Evolutionary conservation across 2,113 vertebrate genomes (phyloP).

Genomic region (Hoplias malabaricus): DNA sequence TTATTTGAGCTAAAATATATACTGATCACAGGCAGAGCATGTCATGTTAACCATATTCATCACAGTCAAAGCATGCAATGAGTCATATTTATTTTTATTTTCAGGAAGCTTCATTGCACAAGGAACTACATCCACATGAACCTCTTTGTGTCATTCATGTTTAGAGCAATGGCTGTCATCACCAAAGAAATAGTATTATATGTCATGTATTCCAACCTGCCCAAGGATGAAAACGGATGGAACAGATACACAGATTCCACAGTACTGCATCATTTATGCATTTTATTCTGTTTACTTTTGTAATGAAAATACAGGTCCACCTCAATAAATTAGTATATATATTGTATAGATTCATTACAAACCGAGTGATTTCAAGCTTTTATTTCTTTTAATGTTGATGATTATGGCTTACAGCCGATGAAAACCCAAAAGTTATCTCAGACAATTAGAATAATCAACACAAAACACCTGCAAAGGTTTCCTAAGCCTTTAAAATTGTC

Average conservation of each 20-base stretch:
- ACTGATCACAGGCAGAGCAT: conserved; percentile 2
- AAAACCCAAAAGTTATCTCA: too few species aligned
- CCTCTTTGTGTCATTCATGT: conserved; percentile 90
- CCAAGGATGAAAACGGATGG: conserved; percentile 82
- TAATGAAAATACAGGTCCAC: too few species aligned
- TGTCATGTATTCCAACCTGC: conserved; percentile 75
- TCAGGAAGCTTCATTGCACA: conserved; percentile 94
- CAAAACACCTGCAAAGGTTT: too few species aligned
- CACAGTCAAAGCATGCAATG: background rate
- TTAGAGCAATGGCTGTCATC: conserved; percentile 82
- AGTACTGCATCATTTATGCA: conserved; percentile 63
- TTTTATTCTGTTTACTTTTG: background rate
- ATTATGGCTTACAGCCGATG: too few species aligned
- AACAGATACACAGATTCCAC: conserved; percentile 74
- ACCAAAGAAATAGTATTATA: conserved; percentile 80
- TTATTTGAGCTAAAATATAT: conserved; percentile 25
- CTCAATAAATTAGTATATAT: too few species aligned
- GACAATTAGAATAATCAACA: too few species aligned
- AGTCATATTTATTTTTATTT: conserved; percentile 40
- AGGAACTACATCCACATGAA: conserved; percentile 99
- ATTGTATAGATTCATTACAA: too few species aligned
- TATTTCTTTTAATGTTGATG: too few species aligned
- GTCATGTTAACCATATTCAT: conserved; percentile 23
- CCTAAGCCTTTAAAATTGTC: too few species aligned
- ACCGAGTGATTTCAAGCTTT: too few species aligned